phyloP scores from a whole-genome alignment of 1,140 invertebrate species.

The Leptoteleia sp. region DNA sequence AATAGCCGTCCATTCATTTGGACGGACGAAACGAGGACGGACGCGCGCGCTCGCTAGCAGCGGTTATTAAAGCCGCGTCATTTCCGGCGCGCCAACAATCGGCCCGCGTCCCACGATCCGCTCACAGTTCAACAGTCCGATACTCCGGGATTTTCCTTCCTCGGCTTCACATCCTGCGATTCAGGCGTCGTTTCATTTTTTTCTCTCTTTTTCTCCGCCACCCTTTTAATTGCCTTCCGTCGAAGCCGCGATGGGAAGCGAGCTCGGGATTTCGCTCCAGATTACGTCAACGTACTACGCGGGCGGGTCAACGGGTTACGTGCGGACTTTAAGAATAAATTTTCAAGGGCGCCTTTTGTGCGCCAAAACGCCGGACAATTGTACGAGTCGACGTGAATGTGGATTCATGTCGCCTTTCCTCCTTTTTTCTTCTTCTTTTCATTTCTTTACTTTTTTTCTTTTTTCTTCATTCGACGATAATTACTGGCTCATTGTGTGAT shows the following conservation, averaged over 20 bases:
- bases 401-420: not conserved
- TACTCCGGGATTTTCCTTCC: conserved; percentile 43
- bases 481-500: too few relatives aligned
- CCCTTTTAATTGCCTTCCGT: conserved; percentile 68
- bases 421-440: not conserved
- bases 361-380: too few relatives aligned
- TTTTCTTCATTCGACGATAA: too few relatives aligned
- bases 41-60: conserved; percentile 19
- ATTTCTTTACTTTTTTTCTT: too few relatives aligned
- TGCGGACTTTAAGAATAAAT: conserved; percentile 14
- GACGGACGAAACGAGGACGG: conserved; percentile 42
- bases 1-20: conserved; percentile 51
- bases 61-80: conserved; percentile 69
- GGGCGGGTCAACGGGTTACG: conserved; percentile 25
- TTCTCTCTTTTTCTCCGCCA: conserved; percentile 61
- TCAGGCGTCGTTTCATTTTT: too few relatives aligned
- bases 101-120: conserved; percentile 62
- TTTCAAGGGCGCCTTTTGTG: conserved; percentile 10
- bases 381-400: too few relatives aligned
- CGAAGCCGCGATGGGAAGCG: conserved; percentile 65
- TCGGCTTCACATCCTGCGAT: conserved; percentile 73
- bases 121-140: conserved; percentile 31
- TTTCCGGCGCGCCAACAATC: conserved; percentile 68
- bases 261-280: conserved; percentile 26
- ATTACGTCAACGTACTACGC: conserved; percentile 22